Evolutionary conservation across 1,140 invertebrate genomes (phyloP), one percentile per base, ranked within the genome.

Genomic region (Leptoteleia sp.): DNA sequence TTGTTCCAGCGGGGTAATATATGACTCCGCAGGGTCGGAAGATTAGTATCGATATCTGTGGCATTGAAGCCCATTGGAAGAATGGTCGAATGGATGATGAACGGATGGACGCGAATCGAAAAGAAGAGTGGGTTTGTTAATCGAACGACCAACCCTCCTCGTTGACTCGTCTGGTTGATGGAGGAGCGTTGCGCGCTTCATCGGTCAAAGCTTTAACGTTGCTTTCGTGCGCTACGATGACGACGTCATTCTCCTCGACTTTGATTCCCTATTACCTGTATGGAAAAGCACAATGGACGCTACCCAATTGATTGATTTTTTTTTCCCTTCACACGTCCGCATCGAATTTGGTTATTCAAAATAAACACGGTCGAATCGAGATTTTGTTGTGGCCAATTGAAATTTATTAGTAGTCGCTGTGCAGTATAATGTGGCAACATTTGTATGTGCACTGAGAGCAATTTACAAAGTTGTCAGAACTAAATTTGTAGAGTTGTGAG

Each of bases 141-240:
- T 79, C 76, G 68, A 70, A 73, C 76, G 57, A 19, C 64, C 62
- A 35, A 57, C 65, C 59, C 71, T 57, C 50, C 35, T n/a, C n/a
- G n/a, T n/a, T 50, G 67, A 54, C 59, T 79, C 43, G 78, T 78
- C 78, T 81, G 76, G 65, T 82, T 76, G 81, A 82, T 81, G 76
- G 72, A 81, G 81, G 80, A 82, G 77, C 73, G 64, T 76, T 82
- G 79, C 73, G 61, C 83, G 84, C 82, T 83, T 81, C 82, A 81
- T 47, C 76, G 79, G 82, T 87, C 86, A 87, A 87, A 87, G 86
- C 82, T 81, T 84, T 81, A 83, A 82, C 75, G 73, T 55, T 72
- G 77, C 78, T 79, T 62, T 73, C 73, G 80, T 80, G 76, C 70
- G 80, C 81, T 81, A 72, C 71, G 71, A 81, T 85, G 82, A 82